These are phyloP conservation scores for Zoanthus gigantus DNA, from an alignment of 92 coral and sea anemone species.

Conservation along the genomic window DNA sequence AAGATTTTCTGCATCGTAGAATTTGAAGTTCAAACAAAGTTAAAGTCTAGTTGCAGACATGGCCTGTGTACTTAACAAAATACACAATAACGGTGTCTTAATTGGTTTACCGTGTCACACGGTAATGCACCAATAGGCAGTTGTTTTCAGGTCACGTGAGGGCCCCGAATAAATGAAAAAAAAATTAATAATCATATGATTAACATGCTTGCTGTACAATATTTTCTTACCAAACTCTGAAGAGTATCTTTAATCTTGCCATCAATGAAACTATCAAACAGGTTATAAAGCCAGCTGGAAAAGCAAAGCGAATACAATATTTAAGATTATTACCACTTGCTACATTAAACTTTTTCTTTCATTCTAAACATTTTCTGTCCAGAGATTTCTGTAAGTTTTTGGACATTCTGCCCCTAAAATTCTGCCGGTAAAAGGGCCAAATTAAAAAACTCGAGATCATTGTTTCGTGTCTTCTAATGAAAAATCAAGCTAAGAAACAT, in stretches of 20 bases:
- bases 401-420: background rate
- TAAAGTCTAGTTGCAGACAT: too few relatives aligned
- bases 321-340: background rate
- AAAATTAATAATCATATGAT: background rate
- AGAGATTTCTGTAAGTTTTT: background rate
- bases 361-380: background rate
- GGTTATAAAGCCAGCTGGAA: constrained; percentile 91
- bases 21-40: too few relatives aligned
- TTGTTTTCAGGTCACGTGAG: background rate
- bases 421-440: too few relatives aligned
- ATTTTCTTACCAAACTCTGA: constrained; percentile 69
- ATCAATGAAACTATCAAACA: constrained; percentile 73
- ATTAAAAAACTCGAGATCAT: too few relatives aligned
- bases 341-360: background rate
- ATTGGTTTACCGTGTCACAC: too few relatives aligned
- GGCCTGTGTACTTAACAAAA: too few relatives aligned
- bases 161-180: background rate
- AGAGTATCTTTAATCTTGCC: constrained; percentile 68
- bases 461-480: too few relatives aligned
- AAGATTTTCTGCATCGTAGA: too few relatives aligned
- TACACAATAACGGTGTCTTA: too few relatives aligned
- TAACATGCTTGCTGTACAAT: background rate
- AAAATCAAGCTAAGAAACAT: too few relatives aligned
- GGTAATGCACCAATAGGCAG: too few relatives aligned
- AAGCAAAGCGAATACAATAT: background rate